Base-by-base conservation (phyloP, 1,140 invertebrate species). In the Lethrus apterus region DNA sequence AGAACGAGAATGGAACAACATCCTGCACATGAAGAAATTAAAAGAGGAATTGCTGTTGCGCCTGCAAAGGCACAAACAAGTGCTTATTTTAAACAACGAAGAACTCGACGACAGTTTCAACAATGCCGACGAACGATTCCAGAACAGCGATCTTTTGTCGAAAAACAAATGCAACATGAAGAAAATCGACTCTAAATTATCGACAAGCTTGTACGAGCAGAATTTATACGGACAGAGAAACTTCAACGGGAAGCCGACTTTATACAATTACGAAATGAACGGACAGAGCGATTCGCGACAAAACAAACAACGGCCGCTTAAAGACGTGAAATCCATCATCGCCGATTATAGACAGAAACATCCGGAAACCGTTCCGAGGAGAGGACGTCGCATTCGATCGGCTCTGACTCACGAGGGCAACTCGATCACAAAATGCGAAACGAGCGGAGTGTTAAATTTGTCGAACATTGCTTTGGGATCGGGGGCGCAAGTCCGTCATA, bases 1-100 rank as follows among this genome's bases (percentile, higher is more conserved):
- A 63, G 86, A 89, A 70, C 74, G 80, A 49, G 86, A 90, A 65
- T 89, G 86, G 86, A 88, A 89, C 57, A 79, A 83, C 33, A 80
- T 90, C 19, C 58, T 89, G 4, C 77, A 83, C 57, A 68, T 86
- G 51, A 83, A 83, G 57, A 89, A 88, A 60, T 70, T 88, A 0
- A 89, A 89, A 67, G 86, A 90, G 61, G 84, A 89, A 59, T 78
- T 84, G 10, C 69, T 85, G 38, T 64, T 82, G 10, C 65, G 84
- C 44, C 66, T 88, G 2, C 67, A 83, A 46, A 73, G 84, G 38
- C 74, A 78, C 47, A 76, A 78, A 54, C 78, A 83, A 55, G 71
- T 83, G 4, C 57, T 78, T 48, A 29, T 63, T 8, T 49, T 66
- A 11, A 59, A 43, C 42, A 50, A 44, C 24, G 44, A 47, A 5